Conservation (phyloP, 1,140 invertebrate genomes). For the Drosophila mayri region DNA sequence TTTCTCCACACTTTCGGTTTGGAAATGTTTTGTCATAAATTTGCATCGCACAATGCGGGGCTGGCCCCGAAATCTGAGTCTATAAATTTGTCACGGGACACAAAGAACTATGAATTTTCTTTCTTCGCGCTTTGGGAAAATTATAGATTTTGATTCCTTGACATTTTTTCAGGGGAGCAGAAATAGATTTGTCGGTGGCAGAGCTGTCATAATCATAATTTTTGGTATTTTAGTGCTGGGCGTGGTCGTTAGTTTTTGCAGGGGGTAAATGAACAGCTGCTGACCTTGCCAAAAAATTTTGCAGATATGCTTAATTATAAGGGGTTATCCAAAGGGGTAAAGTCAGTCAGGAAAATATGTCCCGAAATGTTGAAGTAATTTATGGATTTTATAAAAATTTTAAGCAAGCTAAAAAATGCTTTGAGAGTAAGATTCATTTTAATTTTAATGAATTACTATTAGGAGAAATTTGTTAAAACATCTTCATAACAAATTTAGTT, state of each 20-base stretch:
- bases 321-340: neutral
- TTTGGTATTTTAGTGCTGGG: slow-evolving; percentile 62
- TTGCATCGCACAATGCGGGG: slow-evolving; percentile 70
- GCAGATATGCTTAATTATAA: slow-evolving; percentile 49
- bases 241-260: slow-evolving; percentile 46
- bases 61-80: slow-evolving; percentile 37
- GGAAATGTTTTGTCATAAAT: slow-evolving; percentile 80
- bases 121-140: slow-evolving; percentile 53
- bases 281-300: slow-evolving; percentile 26
- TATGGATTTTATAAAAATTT: neutral
- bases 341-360: neutral
- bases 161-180: slow-evolving; percentile 20
- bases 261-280: slow-evolving; percentile 74
- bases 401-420: neutral
- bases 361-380: neutral
- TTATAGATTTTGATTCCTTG: slow-evolving; percentile 62
- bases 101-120: slow-evolving; percentile 28
- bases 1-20: slow-evolving; percentile 57
- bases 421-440: neutral
- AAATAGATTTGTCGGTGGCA: slow-evolving; percentile 35
- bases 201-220: slow-evolving; percentile 81
- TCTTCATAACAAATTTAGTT: neutral
- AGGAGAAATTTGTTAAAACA: neutral
- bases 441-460: neutral
- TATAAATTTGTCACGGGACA: slow-evolving; percentile 60